Conservation (phyloP, 2,113 vertebrate species). For the Tragulus kanchil region DNA sequence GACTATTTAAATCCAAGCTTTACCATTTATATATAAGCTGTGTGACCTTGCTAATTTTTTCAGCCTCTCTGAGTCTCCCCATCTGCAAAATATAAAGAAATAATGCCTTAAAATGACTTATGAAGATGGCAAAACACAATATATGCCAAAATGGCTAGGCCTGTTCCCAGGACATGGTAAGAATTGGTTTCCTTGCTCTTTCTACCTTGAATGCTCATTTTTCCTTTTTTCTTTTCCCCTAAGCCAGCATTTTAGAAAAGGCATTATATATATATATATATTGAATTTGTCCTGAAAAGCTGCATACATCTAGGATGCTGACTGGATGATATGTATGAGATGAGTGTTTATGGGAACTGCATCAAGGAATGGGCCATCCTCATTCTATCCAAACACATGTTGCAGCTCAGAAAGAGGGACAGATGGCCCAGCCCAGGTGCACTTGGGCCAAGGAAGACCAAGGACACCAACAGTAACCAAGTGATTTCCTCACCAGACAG, state of each 20-base stretch:
- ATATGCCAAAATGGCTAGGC: neutral
- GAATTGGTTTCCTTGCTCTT: neutral
- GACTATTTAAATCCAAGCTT: neutral
- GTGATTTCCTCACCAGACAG: conserved; percentile 8
- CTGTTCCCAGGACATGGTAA: neutral
- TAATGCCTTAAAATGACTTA: neutral
- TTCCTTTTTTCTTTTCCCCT: neutral
- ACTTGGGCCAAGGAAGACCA: neutral
- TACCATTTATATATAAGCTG: neutral
- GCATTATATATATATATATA: neutral
- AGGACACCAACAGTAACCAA: neutral
- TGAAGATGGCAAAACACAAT: neutral
- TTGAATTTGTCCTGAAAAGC: neutral
- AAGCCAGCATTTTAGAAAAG: neutral
- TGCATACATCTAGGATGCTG: neutral
- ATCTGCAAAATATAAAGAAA: conserved; percentile 34
- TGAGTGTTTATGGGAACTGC: neutral
- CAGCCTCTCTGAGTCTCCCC: neutral
- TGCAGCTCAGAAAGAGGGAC: neutral
- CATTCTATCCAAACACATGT: neutral
- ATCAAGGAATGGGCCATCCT: neutral
- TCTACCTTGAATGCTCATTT: neutral
- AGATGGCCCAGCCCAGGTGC: neutral
- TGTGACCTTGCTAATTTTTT: neutral
- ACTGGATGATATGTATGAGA: neutral